Evolutionary conservation across 2,888 invertebrate genomes (phyloP), one percentile per base, ranked within the genome.

Genomic region (Drosophila helvetica): DNA sequence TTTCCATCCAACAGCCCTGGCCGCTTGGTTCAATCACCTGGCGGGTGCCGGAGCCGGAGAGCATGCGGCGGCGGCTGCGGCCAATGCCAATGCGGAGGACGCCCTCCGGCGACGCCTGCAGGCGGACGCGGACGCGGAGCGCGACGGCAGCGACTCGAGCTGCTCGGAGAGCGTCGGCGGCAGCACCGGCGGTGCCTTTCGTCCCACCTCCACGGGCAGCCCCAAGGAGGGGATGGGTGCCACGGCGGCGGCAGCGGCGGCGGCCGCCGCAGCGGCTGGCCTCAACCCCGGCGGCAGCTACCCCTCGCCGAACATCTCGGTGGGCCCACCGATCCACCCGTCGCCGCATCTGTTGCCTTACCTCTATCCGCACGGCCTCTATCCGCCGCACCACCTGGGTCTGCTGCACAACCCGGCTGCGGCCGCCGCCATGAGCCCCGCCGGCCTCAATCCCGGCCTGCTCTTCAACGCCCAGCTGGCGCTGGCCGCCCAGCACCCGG

Each of bases 301-400:
- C 78, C 97, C 97, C 0, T 95, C 97, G 75, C 98, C 98, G 19
- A 98, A 98, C 93, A 98, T 98, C 74, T 97, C 97, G 38, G 96
- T 98, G 46, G 98, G 98, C 56, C 98, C 98, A 46, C 98, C 98
- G 51, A 96, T 98, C 52, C 98, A 98, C 90, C 97, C 98, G 51
- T 97, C 97, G 56, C 95, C 97, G 42, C 96, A 95, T 92, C 93
- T 96, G 90, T 93, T 98, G 90, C 98, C 98, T 80, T 98, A 98
- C 93, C 95, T 98, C 59, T 98, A 98, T 92, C 97, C 97, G 42
- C 96, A 95, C 55, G 97, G 97, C 38, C 93, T 98, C 75, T 98
- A 98, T 93, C 96, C 96, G 79, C 95, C 95, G 90, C 96, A 96
- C 62, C 96, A 95, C 62, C 92, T 94, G 60, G 94, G 94, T 6